phyloP scores from a whole-genome alignment of 2,888 invertebrate genomes.

The Mystacides longicornis region DNA sequence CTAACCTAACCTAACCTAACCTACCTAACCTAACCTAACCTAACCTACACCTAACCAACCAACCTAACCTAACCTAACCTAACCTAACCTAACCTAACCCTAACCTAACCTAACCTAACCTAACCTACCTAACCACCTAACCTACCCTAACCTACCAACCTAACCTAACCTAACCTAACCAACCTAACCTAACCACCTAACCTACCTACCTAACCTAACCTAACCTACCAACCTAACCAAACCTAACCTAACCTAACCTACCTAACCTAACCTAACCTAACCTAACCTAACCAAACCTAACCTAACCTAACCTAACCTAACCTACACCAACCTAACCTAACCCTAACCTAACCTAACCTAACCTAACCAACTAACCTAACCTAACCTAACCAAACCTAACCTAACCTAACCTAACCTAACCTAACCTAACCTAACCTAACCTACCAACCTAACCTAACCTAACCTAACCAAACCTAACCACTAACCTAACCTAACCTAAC shows the following conservation, averaged over 20 bases:
- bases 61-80: slow-evolving; percentile 15
- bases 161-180: slow-evolving; percentile 4
- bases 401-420: slow-evolving; percentile 1
- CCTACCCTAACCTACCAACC: slow-evolving; percentile 10
- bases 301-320: slow-evolving; percentile 14
- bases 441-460: slow-evolving; percentile 10
- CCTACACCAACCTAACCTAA: slow-evolving; percentile 13
- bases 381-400: slow-evolving; percentile 8
- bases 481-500: slow-evolving; percentile 14
- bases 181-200: neutral
- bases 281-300: slow-evolving; percentile 14
- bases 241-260: slow-evolving; percentile 9
- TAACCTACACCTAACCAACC: slow-evolving; percentile 7
- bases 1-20: slow-evolving; percentile 11
- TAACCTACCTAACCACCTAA: slow-evolving; percentile 13
- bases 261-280: slow-evolving; percentile 14
- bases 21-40: slow-evolving; percentile 10
- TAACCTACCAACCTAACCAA: slow-evolving; percentile 3
- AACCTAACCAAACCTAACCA: no score
- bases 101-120: no score
- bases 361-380: slow-evolving; percentile 11
- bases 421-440: slow-evolving; percentile 11
- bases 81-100: slow-evolving; percentile 12
- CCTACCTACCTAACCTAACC: neutral
- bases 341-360: slow-evolving; percentile 15